Base-by-base conservation (phyloP, 2,888 invertebrate species). In the Tenthredo scrophulariae region DNA sequence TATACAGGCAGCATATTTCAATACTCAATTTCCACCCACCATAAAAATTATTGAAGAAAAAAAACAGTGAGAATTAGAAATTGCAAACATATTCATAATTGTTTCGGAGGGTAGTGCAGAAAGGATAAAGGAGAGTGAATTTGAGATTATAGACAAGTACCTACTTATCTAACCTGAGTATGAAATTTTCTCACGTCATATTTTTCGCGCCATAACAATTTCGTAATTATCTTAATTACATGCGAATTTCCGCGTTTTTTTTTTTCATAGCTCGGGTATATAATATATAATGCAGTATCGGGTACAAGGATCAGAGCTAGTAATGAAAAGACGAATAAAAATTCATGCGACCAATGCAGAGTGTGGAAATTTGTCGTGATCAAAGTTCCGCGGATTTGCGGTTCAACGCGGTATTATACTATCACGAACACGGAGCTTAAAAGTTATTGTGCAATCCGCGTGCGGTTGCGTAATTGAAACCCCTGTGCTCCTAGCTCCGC, bases 331-430 rank as follows among this genome's bases (percentile, higher is more conserved):
- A 58, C 5, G 58, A n/a, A 58, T 58, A 58, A 58, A 22, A 26
- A 62, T 62, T 26, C 62, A 65, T 40, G 15, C n/a, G 26, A 26
- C 5, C 18, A 40, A 13, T 74, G 22, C 72, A 22, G 26, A 75
- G 75, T 75, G 75, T 75, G 43, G 75, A 43, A 75, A 75, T 75
- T 75, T 50, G 75, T 75, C 43, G 75, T 75, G 75, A 75, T 75
- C 75, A 75, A 29, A 29, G 29, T 75, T 75, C 75, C 26, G n/a
- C 10, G 22, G 43, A 75, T 75, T 75, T 75, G 75, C 75, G 75
- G 75, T 75, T 75, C 75, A 22, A 74, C 75, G 46, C 75, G 46
- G n/a, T 75, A 37, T 26, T 67, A 58, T 0, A 10, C 15, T 29
- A 18, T 67, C 1, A 33, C 37, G 37, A 18, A 40, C 10, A 75